Base-by-base conservation (phyloP, 1,140 invertebrate species). In the Drosophila prosaltans region DNA sequence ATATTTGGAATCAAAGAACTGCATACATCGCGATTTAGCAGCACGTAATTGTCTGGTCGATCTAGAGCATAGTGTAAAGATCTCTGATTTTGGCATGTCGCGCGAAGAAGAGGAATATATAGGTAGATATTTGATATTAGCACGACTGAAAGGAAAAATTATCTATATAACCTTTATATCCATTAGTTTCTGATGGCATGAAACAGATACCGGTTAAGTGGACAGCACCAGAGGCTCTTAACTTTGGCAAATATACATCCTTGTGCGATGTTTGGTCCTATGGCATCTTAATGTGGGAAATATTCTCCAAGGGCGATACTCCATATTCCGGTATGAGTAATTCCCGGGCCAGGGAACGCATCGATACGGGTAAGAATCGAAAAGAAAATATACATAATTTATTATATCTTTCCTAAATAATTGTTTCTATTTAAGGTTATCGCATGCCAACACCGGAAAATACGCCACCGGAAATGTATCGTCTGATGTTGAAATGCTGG, bases 201-300 rank as follows among this genome's bases (percentile, higher is more conserved):
- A 99, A 99, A 93, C 98, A 99, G 93, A 99, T 99, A 91, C 98
- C 98, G 0, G 98, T 99, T 55, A 99, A 99, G 92, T 99, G 98
- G 98, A 99, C 98, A 1, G 98, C 98, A 2, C 98, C 98, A 2
- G 98, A 99, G 93, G 98, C 98, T 26, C 93, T 99, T 11, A 98
- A 99, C 93, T 99, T 98, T 93, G 98, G 97, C 97, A 94, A 94
- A 89, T 99, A 99, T 92, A 99, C 98, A n/a, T 97, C 97, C 0
- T 92, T 99, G 2, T 99, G 98, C 93, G 98, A 99, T 93, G 97
- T 99, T n/a, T 99, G 98, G 98, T 98, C 97, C 89, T 99, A 98
- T 92, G 98, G 98, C 21, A 97, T 99, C 70, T 93, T 99, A 43
- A 96, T 97, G 94, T 99, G 98, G 98, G 98, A 99, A 93, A 97